Percentiles rank a stretch among this genome's conserved stretches.
These are phyloP conservation scores for Arbacia lixula DNA, from an alignment of 53 echinoderm and acorn worm species.

Conservation along the genomic window DNA sequence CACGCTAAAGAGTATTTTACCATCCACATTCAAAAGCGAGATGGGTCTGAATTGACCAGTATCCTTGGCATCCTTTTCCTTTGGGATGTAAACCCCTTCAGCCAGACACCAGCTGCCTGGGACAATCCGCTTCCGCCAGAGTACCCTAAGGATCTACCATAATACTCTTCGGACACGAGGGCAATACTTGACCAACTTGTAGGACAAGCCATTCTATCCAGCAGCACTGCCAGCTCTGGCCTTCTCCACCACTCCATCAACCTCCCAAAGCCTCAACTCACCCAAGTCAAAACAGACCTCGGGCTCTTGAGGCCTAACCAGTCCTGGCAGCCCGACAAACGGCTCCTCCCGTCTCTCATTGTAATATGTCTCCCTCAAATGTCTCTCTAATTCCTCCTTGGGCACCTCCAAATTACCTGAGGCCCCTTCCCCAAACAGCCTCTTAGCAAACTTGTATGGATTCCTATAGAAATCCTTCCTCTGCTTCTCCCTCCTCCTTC, in stretches of 20 bases:
- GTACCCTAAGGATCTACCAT: slow-evolving; percentile 28
- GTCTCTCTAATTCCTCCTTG: not conserved
- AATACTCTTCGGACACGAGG: slow-evolving; percentile 28
- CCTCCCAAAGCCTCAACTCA: slow-evolving; percentile 12
- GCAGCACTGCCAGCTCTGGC: slow-evolving; percentile 34
- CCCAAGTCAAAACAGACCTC: slow-evolving; percentile 24
- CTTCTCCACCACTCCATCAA: not conserved
- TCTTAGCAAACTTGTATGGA: too few species aligned
- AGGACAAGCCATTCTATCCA: slow-evolving; percentile 51
- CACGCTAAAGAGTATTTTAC: slow-evolving; percentile 41
- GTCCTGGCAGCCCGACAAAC: slow-evolving; percentile 11
- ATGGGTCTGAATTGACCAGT: slow-evolving; percentile 39
- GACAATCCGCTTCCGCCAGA: slow-evolving; percentile 32
- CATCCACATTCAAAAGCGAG: slow-evolving; percentile 41
- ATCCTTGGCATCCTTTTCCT: slow-evolving; percentile 41
- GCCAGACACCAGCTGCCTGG: too few species aligned
- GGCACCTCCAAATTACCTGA: slow-evolving; percentile 17
- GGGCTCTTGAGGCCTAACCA: slow-evolving; percentile 20
- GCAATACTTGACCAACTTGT: slow-evolving; percentile 57
- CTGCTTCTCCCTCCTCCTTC: not conserved
- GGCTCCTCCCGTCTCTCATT: not conserved
- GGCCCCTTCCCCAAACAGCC: slow-evolving; percentile 8
- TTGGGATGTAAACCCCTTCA: slow-evolving; percentile 45
- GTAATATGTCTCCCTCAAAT: slow-evolving; percentile 8
- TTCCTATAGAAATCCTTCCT: slow-evolving; percentile 10